A percentile compares a stretch with the other conserved stretches of the same genome.
These are phyloP conservation scores for Xylota segnis DNA, from an alignment of 2,888 invertebrate genomes.

Conservation along the genomic window DNA sequence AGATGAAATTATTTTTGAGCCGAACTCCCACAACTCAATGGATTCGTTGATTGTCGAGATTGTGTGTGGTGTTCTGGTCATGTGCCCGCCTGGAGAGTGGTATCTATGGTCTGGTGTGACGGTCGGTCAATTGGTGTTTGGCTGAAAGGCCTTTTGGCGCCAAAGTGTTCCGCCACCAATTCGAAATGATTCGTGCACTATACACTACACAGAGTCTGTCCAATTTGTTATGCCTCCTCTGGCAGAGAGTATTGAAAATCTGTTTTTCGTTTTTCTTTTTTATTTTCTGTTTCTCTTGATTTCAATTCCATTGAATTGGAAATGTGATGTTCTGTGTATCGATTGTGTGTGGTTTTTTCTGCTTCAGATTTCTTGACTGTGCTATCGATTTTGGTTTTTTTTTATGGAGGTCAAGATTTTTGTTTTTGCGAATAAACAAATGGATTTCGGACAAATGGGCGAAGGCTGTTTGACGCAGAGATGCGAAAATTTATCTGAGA, in stretches of 20 bases:
- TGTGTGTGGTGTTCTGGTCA: slow-evolving; percentile 1
- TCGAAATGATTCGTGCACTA: slow-evolving; percentile 35
- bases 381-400: slow-evolving; percentile 43
- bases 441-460: slow-evolving; percentile 24
- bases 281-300: slow-evolving; percentile 3
- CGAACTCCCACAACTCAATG: slow-evolving; percentile 60
- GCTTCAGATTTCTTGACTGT: slow-evolving; percentile 17
- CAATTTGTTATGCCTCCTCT: neutral
- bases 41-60: slow-evolving; percentile 37
- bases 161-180: slow-evolving; percentile 46
- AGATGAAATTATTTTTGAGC: slow-evolving; percentile 62
- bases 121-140: slow-evolving; percentile 23
- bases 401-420: slow-evolving; percentile 48
- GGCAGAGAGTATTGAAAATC: neutral
- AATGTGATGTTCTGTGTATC: slow-evolving; percentile 31
- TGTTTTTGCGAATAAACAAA: slow-evolving; percentile 31
- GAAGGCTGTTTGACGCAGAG: slow-evolving; percentile 13
- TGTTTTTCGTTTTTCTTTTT: neutral
- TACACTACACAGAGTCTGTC: slow-evolving; percentile 1
- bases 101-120: neutral
- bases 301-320: slow-evolving; percentile 38
- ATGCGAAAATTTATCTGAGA: slow-evolving; percentile 12
- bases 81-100: neutral
- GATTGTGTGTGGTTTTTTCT: neutral
- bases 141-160: slow-evolving; percentile 40